A percentile compares a stretch with the other conserved stretches of the same genome.
These are phyloP conservation scores for Microhierax caerulescens DNA, from an alignment of 2,797 vertebrate genomes.

Conservation along the genomic window DNA sequence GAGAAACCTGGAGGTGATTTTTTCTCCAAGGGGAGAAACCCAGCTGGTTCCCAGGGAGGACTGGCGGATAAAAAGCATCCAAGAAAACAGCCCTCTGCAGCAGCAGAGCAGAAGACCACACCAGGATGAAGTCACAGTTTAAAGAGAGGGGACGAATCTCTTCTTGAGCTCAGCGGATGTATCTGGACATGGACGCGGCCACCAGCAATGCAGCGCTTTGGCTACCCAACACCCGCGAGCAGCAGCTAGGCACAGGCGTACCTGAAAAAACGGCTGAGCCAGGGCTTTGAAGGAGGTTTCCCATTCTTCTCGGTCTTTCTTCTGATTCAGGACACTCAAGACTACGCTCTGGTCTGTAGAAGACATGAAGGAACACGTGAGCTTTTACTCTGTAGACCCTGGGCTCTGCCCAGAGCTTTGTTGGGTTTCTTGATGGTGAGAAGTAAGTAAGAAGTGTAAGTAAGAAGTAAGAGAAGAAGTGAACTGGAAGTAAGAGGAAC, in stretches of 20 bases:
- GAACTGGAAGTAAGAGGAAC: background rate
- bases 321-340: background rate
- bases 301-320: background rate
- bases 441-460: no score
- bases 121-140: background rate
- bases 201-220: background rate
- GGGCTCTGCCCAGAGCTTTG: background rate
- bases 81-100: background rate
- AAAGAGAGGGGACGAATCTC: background rate
- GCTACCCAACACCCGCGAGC: rapidly evolving
- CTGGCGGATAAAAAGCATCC: background rate
- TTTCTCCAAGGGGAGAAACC: background rate
- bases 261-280: background rate
- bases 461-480: no score
- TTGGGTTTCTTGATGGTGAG: background rate
- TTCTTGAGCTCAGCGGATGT: background rate
- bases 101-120: background rate
- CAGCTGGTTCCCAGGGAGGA: background rate
- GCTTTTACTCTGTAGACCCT: background rate
- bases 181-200: rapidly evolving
- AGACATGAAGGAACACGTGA: background rate
- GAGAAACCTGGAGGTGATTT: background rate
- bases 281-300: background rate
- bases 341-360: background rate
- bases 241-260: background rate